Conservation (phyloP, 1,140 invertebrate species). For the Octopus bimaculoides region DNA sequence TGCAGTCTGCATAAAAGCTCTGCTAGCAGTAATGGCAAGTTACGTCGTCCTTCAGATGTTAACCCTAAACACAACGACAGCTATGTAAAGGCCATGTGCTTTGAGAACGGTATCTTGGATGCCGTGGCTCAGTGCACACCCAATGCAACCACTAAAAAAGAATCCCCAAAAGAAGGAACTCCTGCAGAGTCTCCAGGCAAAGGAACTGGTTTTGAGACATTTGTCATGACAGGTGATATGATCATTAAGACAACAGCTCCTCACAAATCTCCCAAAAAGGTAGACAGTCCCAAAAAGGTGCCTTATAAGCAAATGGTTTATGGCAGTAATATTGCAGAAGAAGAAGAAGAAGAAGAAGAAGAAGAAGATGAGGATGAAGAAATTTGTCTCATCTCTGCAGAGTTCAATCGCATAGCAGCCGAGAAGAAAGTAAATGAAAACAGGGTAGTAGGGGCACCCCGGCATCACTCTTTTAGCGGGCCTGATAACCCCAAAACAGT, state of each 20-base stretch:
- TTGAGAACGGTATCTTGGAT: conserved; percentile 30
- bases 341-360: not conserved
- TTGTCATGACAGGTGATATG: conserved; percentile 57
- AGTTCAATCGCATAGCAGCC: not conserved
- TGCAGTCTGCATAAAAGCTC: conserved; percentile 8
- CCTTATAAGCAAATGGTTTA: not conserved
- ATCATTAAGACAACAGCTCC: conserved; percentile 52
- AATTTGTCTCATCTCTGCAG: conserved; percentile 2
- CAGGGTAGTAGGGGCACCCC: not conserved
- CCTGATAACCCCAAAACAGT: conserved; percentile 3
- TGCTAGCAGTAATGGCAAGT: not conserved
- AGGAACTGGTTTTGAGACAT: conserved; percentile 54
- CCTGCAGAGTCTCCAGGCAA: conserved; percentile 20
- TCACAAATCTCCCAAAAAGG: conserved; percentile 25
- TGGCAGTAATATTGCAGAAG: not conserved
- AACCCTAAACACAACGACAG: conserved; percentile 1
- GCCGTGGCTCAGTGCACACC: conserved; percentile 16
- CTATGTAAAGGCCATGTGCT: conserved; percentile 16
- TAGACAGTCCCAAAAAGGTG: conserved; percentile 11
- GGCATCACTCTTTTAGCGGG: conserved; percentile 9
- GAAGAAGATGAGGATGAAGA: not conserved
- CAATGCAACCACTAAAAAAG: not conserved
- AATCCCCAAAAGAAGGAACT: not conserved
- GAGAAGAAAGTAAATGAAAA: not conserved
- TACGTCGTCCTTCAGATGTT: not conserved